Evolutionary conservation across 2,888 invertebrate genomes (phyloP).

Genomic region (Philereme vetulata): DNA sequence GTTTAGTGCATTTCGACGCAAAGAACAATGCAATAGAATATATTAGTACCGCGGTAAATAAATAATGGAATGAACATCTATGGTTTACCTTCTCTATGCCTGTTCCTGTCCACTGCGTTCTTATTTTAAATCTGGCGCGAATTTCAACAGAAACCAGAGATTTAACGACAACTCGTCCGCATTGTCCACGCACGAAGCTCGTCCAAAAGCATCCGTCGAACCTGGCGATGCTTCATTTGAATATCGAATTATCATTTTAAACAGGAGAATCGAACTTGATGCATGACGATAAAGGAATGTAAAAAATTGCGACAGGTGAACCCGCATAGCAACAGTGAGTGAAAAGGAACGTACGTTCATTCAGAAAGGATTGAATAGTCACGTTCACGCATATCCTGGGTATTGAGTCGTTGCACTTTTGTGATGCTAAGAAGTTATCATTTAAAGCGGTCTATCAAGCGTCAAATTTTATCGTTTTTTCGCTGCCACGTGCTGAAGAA

Average conservation of each 20-base stretch:
- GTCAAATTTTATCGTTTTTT: conserved; percentile 70
- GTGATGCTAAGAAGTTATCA: conserved; percentile 79
- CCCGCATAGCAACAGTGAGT: conserved; percentile 59
- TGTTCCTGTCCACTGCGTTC: conserved; percentile 61
- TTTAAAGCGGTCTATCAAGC: conserved; percentile 58
- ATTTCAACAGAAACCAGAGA: conserved; percentile 78
- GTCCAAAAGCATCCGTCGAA: conserved; percentile 57
- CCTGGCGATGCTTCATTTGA: conserved; percentile 73
- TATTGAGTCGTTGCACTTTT: conserved; percentile 66
- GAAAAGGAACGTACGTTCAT: conserved; percentile 46
- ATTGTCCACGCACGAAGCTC: conserved; percentile 78
- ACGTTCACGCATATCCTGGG: conserved; percentile 67
- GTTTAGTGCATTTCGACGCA: too few species aligned
- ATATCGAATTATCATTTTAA: conserved; percentile 50
- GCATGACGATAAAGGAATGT: conserved; percentile 12
- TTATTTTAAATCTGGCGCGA: conserved; percentile 76
- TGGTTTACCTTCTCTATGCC: conserved; percentile 46
- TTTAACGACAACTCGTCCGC: conserved; percentile 79
- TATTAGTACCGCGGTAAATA: too few species aligned
- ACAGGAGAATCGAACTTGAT: neutral
- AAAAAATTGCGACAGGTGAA: conserved; percentile 60
- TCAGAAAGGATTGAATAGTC: conserved; percentile 58
- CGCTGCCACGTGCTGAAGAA: conserved; percentile 56
- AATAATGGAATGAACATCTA: too few species aligned
- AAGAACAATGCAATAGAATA: too few species aligned